A percentile compares a stretch with the other conserved stretches of the same genome.
Conservation (phyloP, 2,888 invertebrate genomes). For the Dinocampus coccinellae region DNA sequence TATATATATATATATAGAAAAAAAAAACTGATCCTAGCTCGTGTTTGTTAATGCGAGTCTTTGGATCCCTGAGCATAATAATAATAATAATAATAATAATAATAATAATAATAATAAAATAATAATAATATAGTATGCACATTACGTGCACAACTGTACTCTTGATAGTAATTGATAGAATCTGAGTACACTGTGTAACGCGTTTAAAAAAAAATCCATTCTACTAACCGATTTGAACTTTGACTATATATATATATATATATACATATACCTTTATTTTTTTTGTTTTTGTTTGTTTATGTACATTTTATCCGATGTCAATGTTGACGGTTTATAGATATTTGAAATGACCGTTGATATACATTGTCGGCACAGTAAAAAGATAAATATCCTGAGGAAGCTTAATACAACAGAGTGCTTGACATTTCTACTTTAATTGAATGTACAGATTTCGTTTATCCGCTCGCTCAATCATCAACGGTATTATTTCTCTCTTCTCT, state of each 20-base stretch:
- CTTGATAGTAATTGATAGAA: too few species aligned
- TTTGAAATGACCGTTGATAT: background rate
- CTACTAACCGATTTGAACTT: background rate
- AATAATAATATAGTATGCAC: background rate
- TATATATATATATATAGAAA: too few species aligned
- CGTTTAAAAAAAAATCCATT: slow-evolving; percentile 14
- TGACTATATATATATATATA: background rate
- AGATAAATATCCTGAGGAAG: background rate
- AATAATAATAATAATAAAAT: too few species aligned
- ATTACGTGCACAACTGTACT: slow-evolving; percentile 12
- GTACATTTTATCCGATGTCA: background rate
- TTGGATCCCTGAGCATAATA: slow-evolving; percentile 30
- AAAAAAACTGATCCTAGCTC: slow-evolving; percentile 21
- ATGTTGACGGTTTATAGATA: slow-evolving; percentile 1
- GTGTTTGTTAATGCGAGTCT: slow-evolving; percentile 26
- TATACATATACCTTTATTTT: too few species aligned
- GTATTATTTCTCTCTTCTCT: background rate
- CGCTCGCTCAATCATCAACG: background rate
- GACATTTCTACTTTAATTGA: background rate
- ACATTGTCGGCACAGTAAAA: background rate
- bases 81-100: too few species aligned
- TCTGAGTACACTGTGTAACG: slow-evolving; percentile 17
- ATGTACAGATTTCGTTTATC: background rate
- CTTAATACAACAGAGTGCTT: background rate
- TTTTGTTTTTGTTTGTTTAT: too few species aligned